Evolutionary conservation across 2,113 vertebrate genomes (phyloP), one percentile per base, ranked within the genome.

Genomic region (Elaphurus davidianus): DNA sequence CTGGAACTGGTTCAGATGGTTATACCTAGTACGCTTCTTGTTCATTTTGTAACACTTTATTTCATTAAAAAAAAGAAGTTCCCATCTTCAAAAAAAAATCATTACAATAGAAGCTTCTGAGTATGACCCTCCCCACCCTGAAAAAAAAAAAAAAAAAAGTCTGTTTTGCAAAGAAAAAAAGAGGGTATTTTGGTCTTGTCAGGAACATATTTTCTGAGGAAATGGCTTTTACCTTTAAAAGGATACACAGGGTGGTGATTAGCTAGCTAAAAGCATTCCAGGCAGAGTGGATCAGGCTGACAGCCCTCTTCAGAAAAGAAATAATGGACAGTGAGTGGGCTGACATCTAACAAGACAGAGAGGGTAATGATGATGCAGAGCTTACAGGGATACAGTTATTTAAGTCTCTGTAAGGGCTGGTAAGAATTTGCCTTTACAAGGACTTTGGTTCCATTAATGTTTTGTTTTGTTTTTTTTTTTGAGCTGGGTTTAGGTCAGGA

Each of bases 401-500:
- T 13, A 50, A 30, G 25, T 40, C 17, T 40, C 82, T 9, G 33
- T 19, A 30, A 81, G 2, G 8, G 4, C 57, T 16, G 82, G 40
- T 13, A 28, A 50, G 40, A 64, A 57, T 67, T 9, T 7, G 27
- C 0, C 55, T 71, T 92, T 52, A 55, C 52, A 82, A 74, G 76
- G 84, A 43, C 90, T 12, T 28, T 13, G 9, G 25, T 52, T 57
- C 36, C 55, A 25, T 57, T 33, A 76, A 33, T 19, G 7, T 17
- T 8, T 9, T 36, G 5, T 36, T 67, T 19, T 43, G 14, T n/a
- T 64, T 52, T 57, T 19, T 43, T 19, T n/a, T 64, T 52, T 57
- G 74, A 60, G n/a, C 64, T 74, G 76, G 14, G 54, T 83, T 92
- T 50, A 52, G 40, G 57, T 47, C 87, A 87, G 60, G 92, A 59